Conservation (phyloP, 2,888 invertebrate genomes). For the Myathropa florea region DNA sequence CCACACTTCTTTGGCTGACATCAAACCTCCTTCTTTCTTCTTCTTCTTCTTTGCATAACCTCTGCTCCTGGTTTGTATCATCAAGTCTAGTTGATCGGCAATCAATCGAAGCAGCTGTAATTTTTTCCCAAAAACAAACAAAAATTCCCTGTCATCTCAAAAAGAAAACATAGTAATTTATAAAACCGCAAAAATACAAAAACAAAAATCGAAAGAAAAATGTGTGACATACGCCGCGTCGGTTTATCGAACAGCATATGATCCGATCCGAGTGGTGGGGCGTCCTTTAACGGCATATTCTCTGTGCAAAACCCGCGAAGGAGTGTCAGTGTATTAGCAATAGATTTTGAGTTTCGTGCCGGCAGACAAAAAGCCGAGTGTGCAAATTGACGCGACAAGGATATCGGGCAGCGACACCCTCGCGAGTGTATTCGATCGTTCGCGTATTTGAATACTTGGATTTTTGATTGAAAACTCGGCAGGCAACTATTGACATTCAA, state of each 20-base stretch:
- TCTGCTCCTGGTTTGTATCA: background rate
- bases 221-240: slow-evolving; percentile 44
- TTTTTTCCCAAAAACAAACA: background rate
- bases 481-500: slow-evolving; percentile 29
- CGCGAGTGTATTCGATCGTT: slow-evolving; percentile 37
- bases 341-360: slow-evolving; percentile 12
- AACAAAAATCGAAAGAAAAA: slow-evolving; percentile 18
- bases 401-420: slow-evolving; percentile 12
- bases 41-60: background rate
- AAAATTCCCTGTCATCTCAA: background rate
- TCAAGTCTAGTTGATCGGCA: background rate
- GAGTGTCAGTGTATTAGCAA: background rate
- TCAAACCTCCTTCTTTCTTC: background rate
- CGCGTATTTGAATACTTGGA: slow-evolving; percentile 43
- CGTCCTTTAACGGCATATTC: slow-evolving; percentile 11
- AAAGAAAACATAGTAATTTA: background rate
- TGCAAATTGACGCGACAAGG: slow-evolving; percentile 30
- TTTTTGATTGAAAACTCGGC: slow-evolving; percentile 37
- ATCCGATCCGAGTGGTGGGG: slow-evolving; percentile 42
- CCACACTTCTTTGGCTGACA: background rate
- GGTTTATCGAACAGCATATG: slow-evolving; percentile 27
- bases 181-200: background rate
- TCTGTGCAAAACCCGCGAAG: background rate
- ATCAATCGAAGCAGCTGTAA: slow-evolving; percentile 42
- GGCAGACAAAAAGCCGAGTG: background rate